Evolutionary conservation across 2,113 vertebrate species (phyloP), one percentile per base, ranked within the genome.

Genomic region (Sinocyclocheilus anophthalmus): DNA sequence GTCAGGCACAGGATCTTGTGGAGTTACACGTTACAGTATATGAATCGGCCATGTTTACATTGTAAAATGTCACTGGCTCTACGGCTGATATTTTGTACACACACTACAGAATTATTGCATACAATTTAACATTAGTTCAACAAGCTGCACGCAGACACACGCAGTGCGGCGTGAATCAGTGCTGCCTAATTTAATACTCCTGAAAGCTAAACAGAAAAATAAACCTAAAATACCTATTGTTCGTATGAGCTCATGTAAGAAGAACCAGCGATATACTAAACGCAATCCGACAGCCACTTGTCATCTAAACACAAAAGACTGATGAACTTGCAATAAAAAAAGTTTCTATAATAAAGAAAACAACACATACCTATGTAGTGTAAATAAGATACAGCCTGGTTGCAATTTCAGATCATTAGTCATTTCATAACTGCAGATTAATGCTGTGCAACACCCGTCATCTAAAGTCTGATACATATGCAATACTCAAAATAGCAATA

Each of bases 1-100:
- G 20, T 84, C 67, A 80, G 55, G 83, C 18, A 26, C 30, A 61
- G 70, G 45, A 11, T 69, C 53, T 81, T 20, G 70, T 22, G 30
- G 73, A 42, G 57, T 76, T 55, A 55, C 45, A 42, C 42, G 7
- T 13, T 86, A 48, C 78, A 81, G 70, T 65, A 65, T 67, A 82
- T 73, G 73, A 86, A 76, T 10, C 20, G 73, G 57, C 53, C 7
- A 59, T 86, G 79, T 83, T 86, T 86, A 86, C 79, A 82, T 55
- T 76, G 79, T 63, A 42, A 82, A 75, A 86, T 75, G 26, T 76
- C 70, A 83, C 45, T 22, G 75, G 65, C 85, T 76, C 69, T 76
- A 81, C n/a, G 55, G n/a, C 55, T 53, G 63, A 72, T 37, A n/a
- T 83, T 69, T 69, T 45, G 69, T 73, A 57, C 67, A 72, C 55